Conservation (phyloP, 2,888 invertebrate species). For the Bellardia bayeri region DNA sequence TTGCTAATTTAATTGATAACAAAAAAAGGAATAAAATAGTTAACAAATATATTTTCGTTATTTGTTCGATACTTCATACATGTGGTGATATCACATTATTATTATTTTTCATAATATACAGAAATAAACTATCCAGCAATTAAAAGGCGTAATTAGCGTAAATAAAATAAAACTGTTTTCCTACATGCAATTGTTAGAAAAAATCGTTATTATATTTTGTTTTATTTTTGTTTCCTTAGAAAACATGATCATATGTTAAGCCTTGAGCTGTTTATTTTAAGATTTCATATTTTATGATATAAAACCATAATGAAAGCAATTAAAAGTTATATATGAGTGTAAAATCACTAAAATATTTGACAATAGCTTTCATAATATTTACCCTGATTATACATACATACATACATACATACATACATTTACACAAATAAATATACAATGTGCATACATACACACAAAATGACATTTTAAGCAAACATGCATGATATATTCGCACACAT, state of each 20-base stretch:
- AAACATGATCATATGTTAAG: conserved; percentile 36
- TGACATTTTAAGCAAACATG: conserved; percentile 25
- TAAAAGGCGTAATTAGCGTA: conserved; percentile 4
- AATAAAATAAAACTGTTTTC: conserved; percentile 8
- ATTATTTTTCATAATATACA: too few relatives aligned
- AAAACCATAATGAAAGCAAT: conserved; percentile 70
- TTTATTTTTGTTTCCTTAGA: conserved; percentile 1
- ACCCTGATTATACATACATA: background rate
- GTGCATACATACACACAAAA: background rate
- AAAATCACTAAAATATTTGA: conserved; percentile 68
- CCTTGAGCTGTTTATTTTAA: conserved; percentile 57
- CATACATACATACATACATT: background rate
- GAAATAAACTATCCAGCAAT: background rate
- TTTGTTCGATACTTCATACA: too few relatives aligned
- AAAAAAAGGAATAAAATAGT: too few relatives aligned
- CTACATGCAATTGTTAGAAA: background rate
- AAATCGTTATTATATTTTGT: background rate
- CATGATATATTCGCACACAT: conserved; percentile 4
- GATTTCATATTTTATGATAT: conserved; percentile 45
- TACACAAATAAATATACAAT: background rate
- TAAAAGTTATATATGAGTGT: conserved; percentile 65
- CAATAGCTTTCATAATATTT: conserved; percentile 65
- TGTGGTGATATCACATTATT: too few relatives aligned
- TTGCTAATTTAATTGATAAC: too few relatives aligned
- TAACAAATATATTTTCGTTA: too few relatives aligned